A percentile compares a stretch with the other conserved stretches of the same genome.
Conservation (phyloP, 2,888 invertebrate genomes). For the Thereva unica region DNA sequence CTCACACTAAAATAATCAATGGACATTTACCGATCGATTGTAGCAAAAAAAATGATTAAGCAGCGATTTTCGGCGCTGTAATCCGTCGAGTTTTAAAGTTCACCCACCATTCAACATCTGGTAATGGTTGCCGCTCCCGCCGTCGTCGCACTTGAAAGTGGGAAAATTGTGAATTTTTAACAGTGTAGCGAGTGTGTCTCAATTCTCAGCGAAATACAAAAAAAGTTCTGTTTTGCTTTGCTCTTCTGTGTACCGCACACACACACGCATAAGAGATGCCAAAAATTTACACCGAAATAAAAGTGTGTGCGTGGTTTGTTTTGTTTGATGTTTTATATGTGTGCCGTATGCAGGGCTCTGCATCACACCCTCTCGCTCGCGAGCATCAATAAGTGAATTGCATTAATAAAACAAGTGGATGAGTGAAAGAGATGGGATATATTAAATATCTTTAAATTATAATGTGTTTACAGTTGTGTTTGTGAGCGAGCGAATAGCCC, state of each 20-base stretch:
- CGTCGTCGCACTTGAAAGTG: conserved; percentile 11
- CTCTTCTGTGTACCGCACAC: too few relatives aligned
- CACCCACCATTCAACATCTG: conserved; percentile 21
- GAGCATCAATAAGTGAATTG: conserved; percentile 19
- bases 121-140: conserved; percentile 27
- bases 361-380: conserved; percentile 7
- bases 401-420: conserved; percentile 1
- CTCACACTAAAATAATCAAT: neutral
- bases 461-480: neutral
- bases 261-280: too few relatives aligned
- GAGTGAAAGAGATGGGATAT: conserved; percentile 16
- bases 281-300: neutral
- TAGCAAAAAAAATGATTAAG: neutral
- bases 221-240: too few relatives aligned
- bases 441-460: neutral
- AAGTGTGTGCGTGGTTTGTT: conserved; percentile 23
- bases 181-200: conserved; percentile 23
- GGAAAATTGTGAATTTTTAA: conserved; percentile 14
- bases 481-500: conserved; percentile 2
- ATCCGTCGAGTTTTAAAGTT: conserved; percentile 8
- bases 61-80: neutral
- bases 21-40: neutral
- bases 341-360: neutral
- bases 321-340: neutral
- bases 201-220: too few relatives aligned